Percentiles rank a stretch among this genome's conserved stretches.
Evolutionary conservation across 1,140 invertebrate species (phyloP).

Genomic region (Penaeus vannamei): DNA sequence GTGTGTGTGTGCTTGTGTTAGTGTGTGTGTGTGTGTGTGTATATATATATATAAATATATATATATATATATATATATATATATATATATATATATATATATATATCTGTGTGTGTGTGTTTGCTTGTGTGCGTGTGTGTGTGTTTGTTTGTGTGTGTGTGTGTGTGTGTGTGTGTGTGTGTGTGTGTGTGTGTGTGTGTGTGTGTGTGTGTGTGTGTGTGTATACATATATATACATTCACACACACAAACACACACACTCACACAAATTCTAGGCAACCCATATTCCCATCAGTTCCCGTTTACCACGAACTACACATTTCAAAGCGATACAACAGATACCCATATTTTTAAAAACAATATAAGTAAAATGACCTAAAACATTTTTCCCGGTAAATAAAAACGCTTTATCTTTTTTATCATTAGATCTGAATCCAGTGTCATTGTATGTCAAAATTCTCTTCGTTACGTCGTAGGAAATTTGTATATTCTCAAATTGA

Average conservation of each 20-base stretch:
- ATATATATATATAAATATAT: neutral
- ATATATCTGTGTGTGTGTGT: neutral
- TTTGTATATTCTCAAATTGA: no score
- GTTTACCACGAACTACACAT: neutral
- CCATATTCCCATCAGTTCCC: neutral
- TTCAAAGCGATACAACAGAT: no score
- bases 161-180: neutral
- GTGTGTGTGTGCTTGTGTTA: neutral
- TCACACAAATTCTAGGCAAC: neutral
- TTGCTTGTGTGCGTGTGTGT: neutral
- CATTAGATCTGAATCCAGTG: no score
- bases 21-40: neutral
- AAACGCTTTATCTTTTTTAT: no score
- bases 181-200: neutral
- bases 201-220: slow-evolving; percentile 31
- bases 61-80: neutral
- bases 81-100: neutral
- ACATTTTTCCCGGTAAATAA: no score
- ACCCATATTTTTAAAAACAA: no score
- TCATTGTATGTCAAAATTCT: no score
- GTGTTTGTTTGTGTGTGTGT: neutral
- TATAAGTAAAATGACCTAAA: no score
- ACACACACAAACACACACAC: neutral
- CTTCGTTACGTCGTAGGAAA: no score
- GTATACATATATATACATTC: neutral